Base-by-base conservation (phyloP, 2,888 invertebrate genomes). In the Actias luna region DNA sequence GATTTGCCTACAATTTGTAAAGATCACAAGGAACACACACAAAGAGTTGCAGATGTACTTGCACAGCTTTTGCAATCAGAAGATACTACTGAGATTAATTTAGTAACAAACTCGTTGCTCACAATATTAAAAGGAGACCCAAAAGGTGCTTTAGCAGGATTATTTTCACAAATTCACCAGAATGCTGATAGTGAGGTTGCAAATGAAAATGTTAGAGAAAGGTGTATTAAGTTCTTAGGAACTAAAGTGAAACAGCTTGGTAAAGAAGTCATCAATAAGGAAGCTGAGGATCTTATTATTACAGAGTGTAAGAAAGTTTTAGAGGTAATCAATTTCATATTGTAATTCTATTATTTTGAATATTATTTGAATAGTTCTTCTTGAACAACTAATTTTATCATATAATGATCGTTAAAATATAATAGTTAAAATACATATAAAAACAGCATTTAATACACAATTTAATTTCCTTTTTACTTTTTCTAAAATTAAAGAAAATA, bases 51-150 rank as follows among this genome's bases (percentile, higher is more conserved):
- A 14, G 98, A 98, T 83, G 97, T 99, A 67, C 93, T 99, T 65
- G 96, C 97, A 5, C 99, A 99, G 82, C 92, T 99, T 55, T 90
- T 99, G 64, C 97, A 97, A 82, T 95, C 97, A 27, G 97, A 98
- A 69, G 98, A 98, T 87, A 87, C 95, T 31, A 94, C 95, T 29
- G 99, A 99, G 89, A 93, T 98, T 68, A 95, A 95, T 82, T 94
- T 97, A 69, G 97, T 98, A 35, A 96, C 97, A 66, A 96, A 95
- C 76, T 97, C 98, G 0, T 92, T 99, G 61, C 93, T 96, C 72
- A 94, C 96, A 35, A 94, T 98, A 36, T 93, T 97, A 72, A 96
- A 95, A 79, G 94, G 94, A 76, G 96, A 96, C 79, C 94, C 96
- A 0, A 94, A 95, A 83, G 95, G 94, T 81, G 93, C 94, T 10